phyloP scores from a whole-genome alignment of 2,113 vertebrate genomes.

The Caloenas nicobarica region DNA sequence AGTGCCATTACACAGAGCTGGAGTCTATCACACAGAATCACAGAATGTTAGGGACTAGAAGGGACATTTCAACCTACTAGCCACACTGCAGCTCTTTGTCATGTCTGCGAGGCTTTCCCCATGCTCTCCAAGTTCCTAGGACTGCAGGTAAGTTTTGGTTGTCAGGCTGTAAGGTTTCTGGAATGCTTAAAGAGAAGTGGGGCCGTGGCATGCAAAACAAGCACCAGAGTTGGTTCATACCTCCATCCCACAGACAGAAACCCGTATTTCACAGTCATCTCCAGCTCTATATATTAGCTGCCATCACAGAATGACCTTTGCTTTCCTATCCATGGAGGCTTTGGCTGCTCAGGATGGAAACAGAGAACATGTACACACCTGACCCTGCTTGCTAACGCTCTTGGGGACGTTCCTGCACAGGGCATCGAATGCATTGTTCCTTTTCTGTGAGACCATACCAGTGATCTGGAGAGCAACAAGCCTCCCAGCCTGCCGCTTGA shows the following conservation, averaged over 20 bases:
- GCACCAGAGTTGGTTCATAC: too few species aligned
- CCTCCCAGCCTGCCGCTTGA: not conserved
- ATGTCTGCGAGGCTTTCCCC: not conserved
- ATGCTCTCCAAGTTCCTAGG: not conserved
- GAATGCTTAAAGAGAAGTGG: not conserved
- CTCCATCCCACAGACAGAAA: accelerated
- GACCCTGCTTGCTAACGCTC: not conserved
- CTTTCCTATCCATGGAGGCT: not conserved
- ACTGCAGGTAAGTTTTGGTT: not conserved
- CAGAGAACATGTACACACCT: accelerated
- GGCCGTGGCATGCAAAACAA: not conserved
- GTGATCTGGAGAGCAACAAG: not conserved
- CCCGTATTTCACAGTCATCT: not conserved
- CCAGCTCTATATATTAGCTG: not conserved
- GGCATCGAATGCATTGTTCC: not conserved
- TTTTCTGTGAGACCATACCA: not conserved
- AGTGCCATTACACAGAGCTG: not conserved
- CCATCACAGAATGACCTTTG: not conserved
- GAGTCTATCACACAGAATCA: not conserved
- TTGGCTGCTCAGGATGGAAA: not conserved
- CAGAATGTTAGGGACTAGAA: too few species aligned
- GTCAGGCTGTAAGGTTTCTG: not conserved
- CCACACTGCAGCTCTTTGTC: not conserved
- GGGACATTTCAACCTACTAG: too few species aligned
- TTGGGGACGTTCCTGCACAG: accelerated